Percentiles rank a stretch among this genome's conserved stretches.
Conservation (phyloP, 1,140 invertebrate species). For the Drosophila willistoni region DNA sequence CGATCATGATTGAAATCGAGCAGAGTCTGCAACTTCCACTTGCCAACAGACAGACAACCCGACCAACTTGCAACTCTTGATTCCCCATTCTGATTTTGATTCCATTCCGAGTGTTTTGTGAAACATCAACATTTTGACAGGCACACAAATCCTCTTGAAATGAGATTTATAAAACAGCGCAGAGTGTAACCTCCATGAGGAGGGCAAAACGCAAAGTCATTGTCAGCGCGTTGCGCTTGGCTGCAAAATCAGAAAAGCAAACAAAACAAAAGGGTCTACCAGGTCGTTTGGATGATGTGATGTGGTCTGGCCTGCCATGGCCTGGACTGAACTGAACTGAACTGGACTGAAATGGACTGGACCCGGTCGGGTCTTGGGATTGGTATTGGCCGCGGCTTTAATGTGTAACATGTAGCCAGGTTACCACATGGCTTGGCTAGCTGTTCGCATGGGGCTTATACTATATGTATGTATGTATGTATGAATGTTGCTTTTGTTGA, state of each 20-base stretch:
- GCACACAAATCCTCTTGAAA: conserved; percentile 81
- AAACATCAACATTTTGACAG: conserved; percentile 82
- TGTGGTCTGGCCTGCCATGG: conserved; percentile 2
- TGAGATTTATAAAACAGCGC: conserved; percentile 78
- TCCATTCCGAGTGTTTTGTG: conserved; percentile 71
- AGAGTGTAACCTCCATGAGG: conserved; percentile 27
- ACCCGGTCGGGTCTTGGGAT: not conserved
- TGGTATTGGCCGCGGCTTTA: conserved; percentile 48
- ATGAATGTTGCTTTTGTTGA: not conserved
- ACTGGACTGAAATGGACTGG: not conserved
- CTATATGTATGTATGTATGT: not conserved
- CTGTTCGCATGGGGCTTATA: conserved; percentile 21
- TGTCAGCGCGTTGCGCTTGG: conserved; percentile 76
- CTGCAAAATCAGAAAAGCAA: conserved; percentile 74
- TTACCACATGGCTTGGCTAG: conserved; percentile 33
- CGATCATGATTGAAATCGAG: conserved; percentile 80
- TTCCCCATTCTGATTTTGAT: not conserved
- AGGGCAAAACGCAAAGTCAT: conserved; percentile 69
- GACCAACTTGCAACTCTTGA: not conserved
- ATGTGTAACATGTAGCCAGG: conserved; percentile 77
- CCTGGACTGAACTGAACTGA: not conserved
- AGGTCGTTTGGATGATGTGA: conserved; percentile 22
- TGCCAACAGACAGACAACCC: not conserved
- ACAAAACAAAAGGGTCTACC: conserved; percentile 61
- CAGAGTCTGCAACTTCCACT: conserved; percentile 46